These are phyloP conservation scores for Pomatostomus ruficeps DNA, from an alignment of 2,113 vertebrate genomes.

Conservation along the genomic window DNA sequence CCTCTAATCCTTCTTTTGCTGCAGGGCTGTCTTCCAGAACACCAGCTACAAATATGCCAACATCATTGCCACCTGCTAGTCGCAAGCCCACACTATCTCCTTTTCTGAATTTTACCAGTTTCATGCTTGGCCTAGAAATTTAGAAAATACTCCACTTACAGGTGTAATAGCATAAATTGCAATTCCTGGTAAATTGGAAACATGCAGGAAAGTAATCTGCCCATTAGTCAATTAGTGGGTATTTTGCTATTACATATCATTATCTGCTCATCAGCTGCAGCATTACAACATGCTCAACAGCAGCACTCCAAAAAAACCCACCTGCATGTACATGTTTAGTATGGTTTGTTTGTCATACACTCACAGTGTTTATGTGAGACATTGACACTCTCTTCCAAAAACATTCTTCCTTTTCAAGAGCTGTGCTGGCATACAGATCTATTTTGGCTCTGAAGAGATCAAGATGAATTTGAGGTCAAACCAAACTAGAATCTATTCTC, in stretches of 20 bases:
- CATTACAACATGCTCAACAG: not conserved
- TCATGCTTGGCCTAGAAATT: conserved; percentile 92
- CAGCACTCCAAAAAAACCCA: not conserved
- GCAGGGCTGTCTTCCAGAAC: conserved; percentile 97
- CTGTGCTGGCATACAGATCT: not conserved
- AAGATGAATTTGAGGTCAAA: not conserved
- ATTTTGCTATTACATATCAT: not conserved
- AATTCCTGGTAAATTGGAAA: not conserved
- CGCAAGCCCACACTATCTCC: conserved; percentile 96
- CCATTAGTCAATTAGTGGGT: not conserved
- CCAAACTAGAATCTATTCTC: not conserved
- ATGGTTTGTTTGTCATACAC: not conserved
- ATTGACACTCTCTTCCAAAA: not conserved
- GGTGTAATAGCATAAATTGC: not conserved
- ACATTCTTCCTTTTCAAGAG: not conserved
- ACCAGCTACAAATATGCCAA: conserved; percentile 97
- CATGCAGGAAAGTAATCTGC: not conserved
- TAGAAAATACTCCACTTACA: conserved; percentile 8
- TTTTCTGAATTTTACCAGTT: conserved; percentile 98
- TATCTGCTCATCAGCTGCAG: not conserved
- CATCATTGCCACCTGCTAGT: conserved; percentile 96
- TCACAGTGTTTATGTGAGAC: not conserved
- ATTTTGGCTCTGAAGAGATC: not conserved
- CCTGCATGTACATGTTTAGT: not conserved
- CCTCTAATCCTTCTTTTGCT: conserved; percentile 96